These are phyloP conservation scores for Propithecus perrieri DNA, from an alignment of 2,797 vertebrate species.

Conservation along the genomic window DNA sequence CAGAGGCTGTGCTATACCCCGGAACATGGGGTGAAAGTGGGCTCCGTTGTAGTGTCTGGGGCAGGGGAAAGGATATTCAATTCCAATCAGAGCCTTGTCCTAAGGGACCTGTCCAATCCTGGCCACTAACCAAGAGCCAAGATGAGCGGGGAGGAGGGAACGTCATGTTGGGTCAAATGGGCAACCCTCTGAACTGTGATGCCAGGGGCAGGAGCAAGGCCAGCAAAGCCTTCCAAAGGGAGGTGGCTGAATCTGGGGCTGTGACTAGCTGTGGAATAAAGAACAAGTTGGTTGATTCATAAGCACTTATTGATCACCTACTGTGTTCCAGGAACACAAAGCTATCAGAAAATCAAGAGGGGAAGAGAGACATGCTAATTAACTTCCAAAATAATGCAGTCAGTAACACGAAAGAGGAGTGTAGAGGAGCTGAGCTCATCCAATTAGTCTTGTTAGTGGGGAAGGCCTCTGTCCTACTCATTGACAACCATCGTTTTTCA, in stretches of 20 bases:
- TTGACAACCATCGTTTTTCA: neutral
- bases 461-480: neutral
- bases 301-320: neutral
- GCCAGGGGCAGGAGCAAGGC: neutral
- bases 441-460: neutral
- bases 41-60: neutral
- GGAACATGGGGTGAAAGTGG: neutral
- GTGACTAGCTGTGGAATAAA: neutral
- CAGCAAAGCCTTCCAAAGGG: neutral
- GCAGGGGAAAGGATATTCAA: neutral
- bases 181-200: neutral
- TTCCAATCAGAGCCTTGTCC: neutral
- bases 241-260: neutral
- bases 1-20: accelerated
- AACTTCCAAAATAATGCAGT: neutral
- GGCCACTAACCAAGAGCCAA: neutral
- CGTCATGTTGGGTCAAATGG: neutral
- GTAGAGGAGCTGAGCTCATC: neutral
- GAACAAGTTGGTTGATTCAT: neutral
- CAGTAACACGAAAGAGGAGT: neutral
- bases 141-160: neutral
- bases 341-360: neutral
- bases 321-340: neutral
- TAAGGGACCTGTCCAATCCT: neutral
- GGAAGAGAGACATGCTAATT: neutral